Evolutionary conservation across 1,140 invertebrate genomes (phyloP).

Genomic region (Heliconius himera): DNA sequence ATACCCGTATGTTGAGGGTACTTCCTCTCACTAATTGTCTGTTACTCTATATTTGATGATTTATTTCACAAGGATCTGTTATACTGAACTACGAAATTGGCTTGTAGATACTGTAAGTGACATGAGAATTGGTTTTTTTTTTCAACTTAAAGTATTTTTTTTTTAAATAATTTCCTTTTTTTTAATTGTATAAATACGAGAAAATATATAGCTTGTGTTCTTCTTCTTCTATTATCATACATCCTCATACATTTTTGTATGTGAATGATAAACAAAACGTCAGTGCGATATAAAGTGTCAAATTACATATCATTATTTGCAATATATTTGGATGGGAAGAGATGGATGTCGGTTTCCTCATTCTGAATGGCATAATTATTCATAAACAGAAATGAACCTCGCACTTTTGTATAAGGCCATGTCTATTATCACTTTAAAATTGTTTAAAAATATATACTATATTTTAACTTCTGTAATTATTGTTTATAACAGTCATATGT

Average conservation of each 20-base stretch:
- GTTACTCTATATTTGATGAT: conserved; percentile 42
- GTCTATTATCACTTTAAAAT: background rate
- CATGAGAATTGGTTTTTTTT: background rate
- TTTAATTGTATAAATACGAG: background rate
- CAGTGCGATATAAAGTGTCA: conserved; percentile 3
- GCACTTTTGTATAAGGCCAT: background rate
- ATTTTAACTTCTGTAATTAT: background rate
- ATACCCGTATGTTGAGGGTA: conserved; percentile 37
- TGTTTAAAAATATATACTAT: background rate
- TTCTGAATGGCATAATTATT: conserved; percentile 15
- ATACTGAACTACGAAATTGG: background rate
- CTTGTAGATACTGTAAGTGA: background rate
- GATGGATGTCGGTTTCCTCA: conserved; percentile 24
- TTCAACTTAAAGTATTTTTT: background rate
- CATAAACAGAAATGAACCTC: background rate
- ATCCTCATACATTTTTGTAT: background rate
- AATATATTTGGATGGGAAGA: conserved; percentile 15
- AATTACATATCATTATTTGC: conserved; percentile 25
- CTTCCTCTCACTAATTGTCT: conserved; percentile 46
- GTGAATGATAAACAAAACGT: background rate
- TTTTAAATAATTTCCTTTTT: background rate
- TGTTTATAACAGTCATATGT: background rate
- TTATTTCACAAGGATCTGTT: conserved; percentile 18
- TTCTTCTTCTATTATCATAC: background rate
- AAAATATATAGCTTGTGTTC: background rate